Base-by-base conservation (phyloP, 2,113 vertebrate genomes). In the Xiphorhynchus elegans region DNA sequence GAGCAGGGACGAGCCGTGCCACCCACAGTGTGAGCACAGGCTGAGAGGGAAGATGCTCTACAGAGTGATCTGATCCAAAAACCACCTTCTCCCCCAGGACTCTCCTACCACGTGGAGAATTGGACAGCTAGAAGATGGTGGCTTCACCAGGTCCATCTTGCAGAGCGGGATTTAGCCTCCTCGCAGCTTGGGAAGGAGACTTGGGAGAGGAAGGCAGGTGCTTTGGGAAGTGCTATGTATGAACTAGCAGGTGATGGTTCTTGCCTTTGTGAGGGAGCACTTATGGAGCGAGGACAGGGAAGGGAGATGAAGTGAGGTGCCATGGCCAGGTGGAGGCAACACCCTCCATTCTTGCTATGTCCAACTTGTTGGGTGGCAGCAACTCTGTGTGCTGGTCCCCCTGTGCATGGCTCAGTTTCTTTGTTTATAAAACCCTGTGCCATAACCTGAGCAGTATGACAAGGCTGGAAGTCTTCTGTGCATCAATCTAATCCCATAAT, bases 281-380 rank as follows among this genome's bases (percentile, higher is more conserved):
- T 87, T 11, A 35, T 0, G 6, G 73, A 59, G 28, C 24, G 29
- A n/a, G 50, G 56, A 19, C 28, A 33, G 31, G 46, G 47, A 33
- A 77, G 11, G 16, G 40, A 53, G 31, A 18, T 17, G 44, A 29
- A 1, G 0, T 17, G 39, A 29, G 1, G 0, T 68, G 15, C 33
- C 29, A 50, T 1, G 4, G 46, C 10, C 60, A 72, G 1, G 1
- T 20, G 37, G 23, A 84, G 17, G 21, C 33, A 80, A 55, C 29
- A 15, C 0, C 1, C 4, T 33, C 31, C 16, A 2, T 70, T 79
- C 55, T 24, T 50, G 33, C 33, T 55, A 1, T 16, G 26, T 26
- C 59, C 46, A 72, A 0, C 3, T 2, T 28, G 8, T 7, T 42
- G 35, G 42, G 20, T 70, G 64, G 35, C 2, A 64, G 44, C 19